These are phyloP conservation scores for Danio kyathit DNA, from an alignment of 2,797 vertebrate genomes.

Conservation along the genomic window DNA sequence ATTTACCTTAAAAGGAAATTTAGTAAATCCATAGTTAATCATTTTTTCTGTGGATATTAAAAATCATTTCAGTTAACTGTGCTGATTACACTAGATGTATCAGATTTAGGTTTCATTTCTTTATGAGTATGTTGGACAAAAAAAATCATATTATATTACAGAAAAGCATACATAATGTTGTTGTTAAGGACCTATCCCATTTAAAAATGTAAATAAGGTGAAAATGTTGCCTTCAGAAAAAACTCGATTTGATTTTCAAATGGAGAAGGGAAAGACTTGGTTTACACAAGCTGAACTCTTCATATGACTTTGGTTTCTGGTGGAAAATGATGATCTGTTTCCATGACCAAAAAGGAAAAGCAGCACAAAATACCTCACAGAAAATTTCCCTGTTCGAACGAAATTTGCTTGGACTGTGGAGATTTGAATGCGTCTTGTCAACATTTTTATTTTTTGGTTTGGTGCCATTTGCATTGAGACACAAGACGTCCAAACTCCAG, in stretches of 20 bases:
- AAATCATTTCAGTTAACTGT: too few species aligned
- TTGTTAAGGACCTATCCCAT: neutral
- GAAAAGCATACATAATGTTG: too few species aligned
- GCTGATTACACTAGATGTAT: too few species aligned
- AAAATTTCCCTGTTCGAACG: conserved; percentile 14
- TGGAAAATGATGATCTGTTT: conserved; percentile 22
- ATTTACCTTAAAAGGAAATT: too few species aligned
- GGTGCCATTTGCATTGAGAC: neutral
- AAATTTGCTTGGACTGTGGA: conserved; percentile 35
- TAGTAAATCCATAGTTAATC: too few species aligned
- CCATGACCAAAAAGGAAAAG: conserved; percentile 38
- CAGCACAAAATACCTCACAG: conserved; percentile 6
- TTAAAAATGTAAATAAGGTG: neutral
- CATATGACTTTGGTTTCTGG: neutral
- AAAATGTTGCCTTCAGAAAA: neutral
- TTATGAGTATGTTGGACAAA: neutral
- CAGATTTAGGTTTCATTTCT: too few species aligned
- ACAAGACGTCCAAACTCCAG: neutral
- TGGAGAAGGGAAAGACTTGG: neutral
- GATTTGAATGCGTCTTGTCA: conserved; percentile 39
- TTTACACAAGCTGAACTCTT: neutral
- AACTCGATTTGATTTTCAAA: conserved; percentile 18
- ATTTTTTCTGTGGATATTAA: too few species aligned
- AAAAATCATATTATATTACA: neutral
- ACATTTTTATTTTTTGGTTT: neutral